Evolutionary conservation across 1,140 invertebrate species (phyloP), one percentile per base, ranked within the genome.

Genomic region (Thereuonema tuberculata): DNA sequence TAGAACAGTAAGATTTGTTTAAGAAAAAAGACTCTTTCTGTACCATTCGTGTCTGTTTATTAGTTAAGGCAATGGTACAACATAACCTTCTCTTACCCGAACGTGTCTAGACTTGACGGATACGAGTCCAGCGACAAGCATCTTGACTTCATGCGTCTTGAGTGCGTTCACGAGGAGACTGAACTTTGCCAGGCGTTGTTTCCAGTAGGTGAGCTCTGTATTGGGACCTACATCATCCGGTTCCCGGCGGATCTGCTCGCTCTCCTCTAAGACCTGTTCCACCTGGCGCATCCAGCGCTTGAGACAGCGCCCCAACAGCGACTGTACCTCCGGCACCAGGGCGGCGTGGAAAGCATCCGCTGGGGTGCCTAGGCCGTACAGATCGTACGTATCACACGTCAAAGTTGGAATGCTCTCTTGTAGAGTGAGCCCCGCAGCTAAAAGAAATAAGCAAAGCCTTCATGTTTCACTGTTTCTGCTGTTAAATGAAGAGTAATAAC

Each of bases 171-270:
- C 81, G 1, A 95, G 80, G 73, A 93, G 91, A 43, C 89, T 93
- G 72, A 95, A 93, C 70, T 88, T 87, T 0, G 90, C 89, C 54
- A 87, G 88, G 24, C 92, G 76, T 68, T 89, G 87, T 75, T 95
- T 96, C 93, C 93, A 97, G 72, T 96, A 95, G 68, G 96, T 92
- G 17, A 96, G 75, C 72, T 97, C 93, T 67, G 94, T 90, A 68
- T 94, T 87, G 1, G 93, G 93, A 1, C 92, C 88, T 67, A 88
- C 89, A 1, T 85, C 83, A 68, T 97, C 92, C 61, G 89, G 90
- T 74, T 97, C 93, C 50, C 86, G 82, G 60, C 93, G 79, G 61
- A 97, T 80, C 72, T 96, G 90, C 69, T 90, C 86, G 64, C 86
- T 89, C 68, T 92, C 87, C 9, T 52, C 49, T 21, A 52, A 52